These are phyloP conservation scores for Rhynchophorus ferrugineus DNA, from an alignment of 1,140 invertebrate genomes.

Conservation along the genomic window DNA sequence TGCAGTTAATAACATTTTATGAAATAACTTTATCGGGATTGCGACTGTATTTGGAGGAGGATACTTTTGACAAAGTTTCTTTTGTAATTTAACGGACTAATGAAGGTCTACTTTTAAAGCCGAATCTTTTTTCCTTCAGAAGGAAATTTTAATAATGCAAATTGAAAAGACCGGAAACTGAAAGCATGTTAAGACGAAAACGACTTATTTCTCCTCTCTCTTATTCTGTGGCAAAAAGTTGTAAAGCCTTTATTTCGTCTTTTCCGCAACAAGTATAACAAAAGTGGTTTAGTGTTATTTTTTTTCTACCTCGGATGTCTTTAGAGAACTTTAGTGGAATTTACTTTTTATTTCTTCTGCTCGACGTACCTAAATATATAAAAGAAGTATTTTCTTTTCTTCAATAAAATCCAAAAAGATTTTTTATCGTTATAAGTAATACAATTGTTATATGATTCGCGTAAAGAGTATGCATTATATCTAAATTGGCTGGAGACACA, in stretches of 20 bases:
- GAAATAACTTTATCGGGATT: too few species aligned
- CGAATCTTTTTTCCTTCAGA: background rate
- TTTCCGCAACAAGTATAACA: background rate
- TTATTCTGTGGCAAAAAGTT: background rate
- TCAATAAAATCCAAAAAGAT: too few species aligned
- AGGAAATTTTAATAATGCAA: constrained; percentile 13
- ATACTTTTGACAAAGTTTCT: background rate
- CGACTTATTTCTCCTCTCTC: constrained; percentile 3
- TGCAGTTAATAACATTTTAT: too few species aligned
- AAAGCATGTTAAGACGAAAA: constrained; percentile 9
- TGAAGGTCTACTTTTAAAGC: background rate
- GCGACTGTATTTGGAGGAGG: too few species aligned
- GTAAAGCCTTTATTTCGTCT: background rate
- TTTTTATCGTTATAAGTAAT: too few species aligned
- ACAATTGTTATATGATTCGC: too few species aligned
- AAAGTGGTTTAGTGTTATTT: background rate
- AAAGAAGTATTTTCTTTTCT: too few species aligned
- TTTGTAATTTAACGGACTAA: background rate
- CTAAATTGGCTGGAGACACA: too few species aligned
- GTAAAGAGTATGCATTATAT: too few species aligned
- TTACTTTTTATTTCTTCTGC: too few species aligned
- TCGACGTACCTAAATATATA: too few species aligned
- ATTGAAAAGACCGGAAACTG: constrained; percentile 11
- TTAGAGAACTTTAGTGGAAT: too few species aligned
- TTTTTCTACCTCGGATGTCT: background rate